These are phyloP conservation scores for Pseudeuparius sepicola DNA, from an alignment of 2,888 invertebrate species.

Conservation along the genomic window DNA sequence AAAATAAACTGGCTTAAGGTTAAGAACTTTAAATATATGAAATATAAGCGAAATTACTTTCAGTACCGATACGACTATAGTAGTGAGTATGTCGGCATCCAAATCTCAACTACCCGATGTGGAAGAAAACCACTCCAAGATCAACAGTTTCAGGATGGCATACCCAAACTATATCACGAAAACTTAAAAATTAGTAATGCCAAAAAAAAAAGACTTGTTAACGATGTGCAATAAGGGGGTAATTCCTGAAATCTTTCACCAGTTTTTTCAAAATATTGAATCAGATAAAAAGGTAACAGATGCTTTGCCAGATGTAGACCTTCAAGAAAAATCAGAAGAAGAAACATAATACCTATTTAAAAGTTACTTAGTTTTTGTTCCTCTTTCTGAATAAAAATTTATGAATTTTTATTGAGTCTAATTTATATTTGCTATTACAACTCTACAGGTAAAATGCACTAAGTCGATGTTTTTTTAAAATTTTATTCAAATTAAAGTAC, in stretches of 20 bases:
- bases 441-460: slow-evolving; percentile 2
- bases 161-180: slow-evolving; percentile 1
- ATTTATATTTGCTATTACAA: too few relatives aligned
- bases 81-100: slow-evolving; percentile 6
- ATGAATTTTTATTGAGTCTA: too few relatives aligned
- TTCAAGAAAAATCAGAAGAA: too few relatives aligned
- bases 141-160: neutral
- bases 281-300: too few relatives aligned
- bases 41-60: slow-evolving; percentile 9
- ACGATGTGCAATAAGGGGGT: too few relatives aligned
- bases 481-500: too few relatives aligned
- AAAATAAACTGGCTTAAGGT: slow-evolving; percentile 3
- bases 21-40: slow-evolving; percentile 5
- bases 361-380: too few relatives aligned
- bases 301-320: neutral
- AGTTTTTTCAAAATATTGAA: too few relatives aligned
- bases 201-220: slow-evolving; percentile 6
- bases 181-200: slow-evolving; percentile 2
- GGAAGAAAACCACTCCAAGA: slow-evolving; percentile 4
- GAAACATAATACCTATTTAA: too few relatives aligned
- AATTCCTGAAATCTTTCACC: too few relatives aligned
- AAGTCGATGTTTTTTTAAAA: neutral
- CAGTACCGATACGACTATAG: slow-evolving; percentile 8
- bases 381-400: neutral
- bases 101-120: slow-evolving; percentile 7